Percentiles rank a stretch among this genome's conserved stretches.
Evolutionary conservation across 2,113 vertebrate species (phyloP).

Genomic region (Sinocyclocheilus anshuiensis): DNA sequence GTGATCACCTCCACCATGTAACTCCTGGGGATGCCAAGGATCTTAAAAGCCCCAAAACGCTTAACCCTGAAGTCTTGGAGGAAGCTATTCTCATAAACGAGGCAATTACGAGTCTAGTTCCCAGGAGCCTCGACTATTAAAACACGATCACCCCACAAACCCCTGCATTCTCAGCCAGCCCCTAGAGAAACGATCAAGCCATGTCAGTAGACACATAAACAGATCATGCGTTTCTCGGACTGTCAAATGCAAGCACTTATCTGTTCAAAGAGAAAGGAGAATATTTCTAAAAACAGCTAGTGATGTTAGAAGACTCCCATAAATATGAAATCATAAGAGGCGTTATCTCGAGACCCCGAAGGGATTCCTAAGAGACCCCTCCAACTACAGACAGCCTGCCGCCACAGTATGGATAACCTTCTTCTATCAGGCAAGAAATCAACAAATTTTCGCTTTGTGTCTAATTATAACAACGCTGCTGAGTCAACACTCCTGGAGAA

Average conservation of each 20-base stretch:
- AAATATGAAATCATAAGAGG: background rate
- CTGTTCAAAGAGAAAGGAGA: background rate
- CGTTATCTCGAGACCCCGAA: slow-evolving; percentile 30
- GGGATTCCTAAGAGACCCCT: slow-evolving; percentile 1
- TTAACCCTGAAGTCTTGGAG: slow-evolving; percentile 5
- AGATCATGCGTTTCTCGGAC: slow-evolving; percentile 40
- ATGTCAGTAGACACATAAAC: slow-evolving; percentile 47
- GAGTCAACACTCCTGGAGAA: slow-evolving; percentile 39
- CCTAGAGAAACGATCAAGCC: slow-evolving; percentile 43
- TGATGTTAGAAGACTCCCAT: slow-evolving; percentile 19
- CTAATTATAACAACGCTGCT: slow-evolving; percentile 32
- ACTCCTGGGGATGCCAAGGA: slow-evolving; percentile 1
- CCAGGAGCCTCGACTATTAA: slow-evolving; percentile 45
- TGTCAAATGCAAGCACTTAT: slow-evolving; percentile 3
- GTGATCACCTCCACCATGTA: background rate
- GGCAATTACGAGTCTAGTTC: slow-evolving; percentile 49
- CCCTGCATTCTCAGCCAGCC: slow-evolving; percentile 32
- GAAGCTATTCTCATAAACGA: slow-evolving; percentile 48
- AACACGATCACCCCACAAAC: slow-evolving; percentile 2
- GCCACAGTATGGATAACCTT: slow-evolving; percentile 10
- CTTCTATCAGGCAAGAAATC: slow-evolving; percentile 35
- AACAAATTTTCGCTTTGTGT: slow-evolving; percentile 20
- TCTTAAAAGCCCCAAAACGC: slow-evolving; percentile 15
- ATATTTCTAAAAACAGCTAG: slow-evolving; percentile 22
- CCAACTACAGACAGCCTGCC: slow-evolving; percentile 1